Percentiles rank a stretch among this genome's conserved stretches.
Conservation (phyloP, 1,140 invertebrate species). For the Varroa destructor region DNA sequence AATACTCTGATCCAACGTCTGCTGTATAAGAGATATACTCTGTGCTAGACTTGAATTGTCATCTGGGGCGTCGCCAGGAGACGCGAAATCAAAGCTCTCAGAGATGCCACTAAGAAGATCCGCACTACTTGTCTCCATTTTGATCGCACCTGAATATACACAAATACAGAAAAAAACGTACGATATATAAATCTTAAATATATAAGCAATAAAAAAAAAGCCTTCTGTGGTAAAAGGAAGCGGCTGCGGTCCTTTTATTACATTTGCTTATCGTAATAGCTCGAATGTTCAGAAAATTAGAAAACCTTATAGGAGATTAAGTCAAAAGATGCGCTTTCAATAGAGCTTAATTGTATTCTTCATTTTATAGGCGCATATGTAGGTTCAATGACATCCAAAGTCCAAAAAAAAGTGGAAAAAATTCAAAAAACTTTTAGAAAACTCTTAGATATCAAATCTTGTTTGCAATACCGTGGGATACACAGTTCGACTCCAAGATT, state of each 20-base stretch:
- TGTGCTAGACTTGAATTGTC: conserved; percentile 21
- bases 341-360: too few species aligned
- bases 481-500: too few species aligned
- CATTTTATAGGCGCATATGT: too few species aligned
- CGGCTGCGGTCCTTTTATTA: background rate
- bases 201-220: background rate
- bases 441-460: too few species aligned
- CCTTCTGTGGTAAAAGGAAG: background rate
- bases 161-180: background rate
- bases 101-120: conserved; percentile 17
- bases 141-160: background rate
- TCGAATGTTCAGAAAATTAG: too few species aligned
- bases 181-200: background rate
- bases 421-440: too few species aligned
- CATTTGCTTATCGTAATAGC: too few species aligned
- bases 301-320: too few species aligned
- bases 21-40: conserved; percentile 24
- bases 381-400: too few species aligned
- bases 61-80: background rate
- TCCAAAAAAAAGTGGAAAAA: too few species aligned
- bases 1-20: conserved; percentile 28
- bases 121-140: background rate
- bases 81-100: conserved; percentile 26
- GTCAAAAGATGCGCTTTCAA: too few species aligned
- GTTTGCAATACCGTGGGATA: too few species aligned